Percentiles rank a stretch among this genome's conserved stretches.
phyloP scores from a whole-genome alignment of 2,113 vertebrate species.

The Malurus cyaneus region DNA sequence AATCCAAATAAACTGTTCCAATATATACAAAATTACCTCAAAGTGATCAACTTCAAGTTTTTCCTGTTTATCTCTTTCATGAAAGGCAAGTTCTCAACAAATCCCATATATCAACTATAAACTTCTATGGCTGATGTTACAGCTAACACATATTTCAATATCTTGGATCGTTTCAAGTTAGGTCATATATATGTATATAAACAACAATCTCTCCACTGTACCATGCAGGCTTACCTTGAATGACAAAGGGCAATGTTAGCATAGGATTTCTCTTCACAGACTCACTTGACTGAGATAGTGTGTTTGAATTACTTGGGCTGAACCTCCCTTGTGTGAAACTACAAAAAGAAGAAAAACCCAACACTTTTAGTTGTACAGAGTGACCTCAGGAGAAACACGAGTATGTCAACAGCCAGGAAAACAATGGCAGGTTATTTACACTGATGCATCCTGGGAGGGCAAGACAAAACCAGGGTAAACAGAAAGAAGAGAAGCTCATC shows the following conservation, averaged over 20 bases:
- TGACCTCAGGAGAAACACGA: neutral
- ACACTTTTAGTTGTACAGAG: neutral
- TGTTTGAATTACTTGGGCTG: neutral
- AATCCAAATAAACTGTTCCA: neutral
- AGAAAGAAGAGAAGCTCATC: neutral
- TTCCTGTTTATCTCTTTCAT: neutral
- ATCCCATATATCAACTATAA: neutral
- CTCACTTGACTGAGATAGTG: neutral
- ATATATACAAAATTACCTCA: neutral
- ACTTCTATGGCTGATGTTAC: neutral
- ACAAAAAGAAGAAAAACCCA: neutral
- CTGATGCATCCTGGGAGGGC: neutral
- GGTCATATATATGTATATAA: neutral
- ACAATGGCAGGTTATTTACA: neutral
- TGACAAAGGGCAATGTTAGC: neutral
- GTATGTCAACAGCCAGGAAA: neutral
- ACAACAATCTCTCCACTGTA: neutral
- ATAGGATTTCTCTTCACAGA: neutral
- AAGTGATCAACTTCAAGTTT: neutral
- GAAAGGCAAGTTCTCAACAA: neutral
- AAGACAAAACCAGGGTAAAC: neutral
- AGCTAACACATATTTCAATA: neutral
- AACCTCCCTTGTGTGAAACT: neutral
- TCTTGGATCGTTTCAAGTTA: neutral
- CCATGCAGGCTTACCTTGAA: neutral